Conservation (phyloP, 2,113 vertebrate genomes). For the Bambusicola thoracicus region DNA sequence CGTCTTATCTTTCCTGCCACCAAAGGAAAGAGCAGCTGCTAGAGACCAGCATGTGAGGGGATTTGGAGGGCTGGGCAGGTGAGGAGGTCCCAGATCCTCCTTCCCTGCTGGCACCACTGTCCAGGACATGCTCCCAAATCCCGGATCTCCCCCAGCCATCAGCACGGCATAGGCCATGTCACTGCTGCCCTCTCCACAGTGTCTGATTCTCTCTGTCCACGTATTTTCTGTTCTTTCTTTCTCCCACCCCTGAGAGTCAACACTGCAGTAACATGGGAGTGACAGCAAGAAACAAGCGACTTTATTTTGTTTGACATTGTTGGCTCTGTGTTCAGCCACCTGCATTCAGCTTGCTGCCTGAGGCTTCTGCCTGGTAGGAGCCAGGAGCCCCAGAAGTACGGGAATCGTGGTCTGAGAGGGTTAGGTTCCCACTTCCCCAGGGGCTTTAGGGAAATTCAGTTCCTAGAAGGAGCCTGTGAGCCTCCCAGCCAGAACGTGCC, state of each 20-base stretch:
- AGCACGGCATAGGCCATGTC: background rate
- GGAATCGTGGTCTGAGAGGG: background rate
- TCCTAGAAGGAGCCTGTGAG: slow-evolving; percentile 25
- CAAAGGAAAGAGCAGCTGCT: background rate
- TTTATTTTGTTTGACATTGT: background rate
- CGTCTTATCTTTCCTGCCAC: background rate
- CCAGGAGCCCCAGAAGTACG: background rate
- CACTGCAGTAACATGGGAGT: background rate
- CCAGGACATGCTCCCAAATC: background rate
- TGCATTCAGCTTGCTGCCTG: background rate
- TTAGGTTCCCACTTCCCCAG: background rate
- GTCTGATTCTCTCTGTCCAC: background rate
- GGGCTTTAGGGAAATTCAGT: background rate
- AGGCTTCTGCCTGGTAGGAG: background rate
- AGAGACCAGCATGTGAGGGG: background rate
- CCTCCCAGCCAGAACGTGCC: background rate
- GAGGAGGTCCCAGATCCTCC: background rate
- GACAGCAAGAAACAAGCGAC: background rate
- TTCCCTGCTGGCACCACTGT: background rate
- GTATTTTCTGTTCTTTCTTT: background rate
- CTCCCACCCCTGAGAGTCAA: slow-evolving; percentile 24
- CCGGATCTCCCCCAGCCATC: background rate
- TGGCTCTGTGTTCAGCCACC: background rate
- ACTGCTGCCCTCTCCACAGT: background rate
- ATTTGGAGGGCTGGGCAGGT: background rate